Evolutionary conservation across 2,797 vertebrate species (phyloP).

Genomic region (Sebastes kiyomatsui): DNA sequence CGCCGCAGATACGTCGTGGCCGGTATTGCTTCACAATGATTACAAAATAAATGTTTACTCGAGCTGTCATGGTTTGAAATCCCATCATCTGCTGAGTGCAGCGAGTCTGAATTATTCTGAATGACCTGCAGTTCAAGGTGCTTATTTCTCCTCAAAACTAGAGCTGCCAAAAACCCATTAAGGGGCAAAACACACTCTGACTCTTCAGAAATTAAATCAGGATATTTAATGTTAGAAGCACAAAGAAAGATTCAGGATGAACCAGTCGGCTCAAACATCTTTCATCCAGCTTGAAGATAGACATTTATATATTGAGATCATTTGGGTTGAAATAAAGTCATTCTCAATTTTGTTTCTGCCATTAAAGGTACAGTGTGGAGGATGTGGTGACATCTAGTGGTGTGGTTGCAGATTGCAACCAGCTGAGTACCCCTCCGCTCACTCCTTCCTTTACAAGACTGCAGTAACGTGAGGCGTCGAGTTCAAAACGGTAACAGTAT

Average conservation of each 20-base stretch:
- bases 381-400: too few species aligned
- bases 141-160: not conserved
- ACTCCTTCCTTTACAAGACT: too few species aligned
- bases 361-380: not conserved
- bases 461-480: too few species aligned
- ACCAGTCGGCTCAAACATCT: not conserved
- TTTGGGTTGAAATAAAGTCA: not conserved
- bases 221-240: not conserved
- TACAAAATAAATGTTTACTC: slow-evolving; percentile 55
- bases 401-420: too few species aligned
- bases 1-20: not conserved
- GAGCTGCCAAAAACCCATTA: not conserved
- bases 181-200: not conserved
- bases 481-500: too few species aligned
- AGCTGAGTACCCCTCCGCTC: too few species aligned
- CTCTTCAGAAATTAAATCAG: not conserved
- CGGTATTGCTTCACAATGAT: slow-evolving; percentile 31
- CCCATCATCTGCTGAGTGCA: slow-evolving; percentile 52
- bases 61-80: slow-evolving; percentile 54
- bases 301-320: not conserved
- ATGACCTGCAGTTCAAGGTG: slow-evolving; percentile 3
- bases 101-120: slow-evolving; percentile 20
- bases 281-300: not conserved
- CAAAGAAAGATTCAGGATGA: not conserved
- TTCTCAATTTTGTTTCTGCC: not conserved